Conservation (phyloP, 1,140 invertebrate genomes). For the Lasaia peninsularis region DNA sequence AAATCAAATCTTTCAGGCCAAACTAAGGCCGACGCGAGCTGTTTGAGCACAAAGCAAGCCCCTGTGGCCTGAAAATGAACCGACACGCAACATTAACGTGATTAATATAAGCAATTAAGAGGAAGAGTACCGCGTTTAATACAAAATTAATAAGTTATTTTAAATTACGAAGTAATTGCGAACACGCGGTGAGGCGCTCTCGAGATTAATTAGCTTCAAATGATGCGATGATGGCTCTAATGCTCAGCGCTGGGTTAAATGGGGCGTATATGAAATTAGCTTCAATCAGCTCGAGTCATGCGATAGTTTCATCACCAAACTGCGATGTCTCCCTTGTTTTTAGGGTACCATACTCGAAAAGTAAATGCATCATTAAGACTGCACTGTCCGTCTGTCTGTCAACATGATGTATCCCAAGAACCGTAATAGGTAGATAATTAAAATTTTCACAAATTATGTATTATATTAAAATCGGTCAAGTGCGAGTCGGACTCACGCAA, state of each 20-base stretch:
- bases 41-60: conserved; percentile 44
- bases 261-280: conserved; percentile 34
- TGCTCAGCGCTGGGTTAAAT: conserved; percentile 33
- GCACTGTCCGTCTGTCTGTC: no score
- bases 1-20: conserved; percentile 24
- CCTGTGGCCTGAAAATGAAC: conserved; percentile 68
- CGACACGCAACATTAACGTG: conserved; percentile 62
- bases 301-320: no score
- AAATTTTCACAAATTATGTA: no score
- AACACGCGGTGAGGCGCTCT: conserved; percentile 28
- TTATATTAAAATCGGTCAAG: no score
- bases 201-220: conserved; percentile 52
- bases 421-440: no score
- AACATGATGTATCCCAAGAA: no score
- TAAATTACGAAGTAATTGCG: conserved; percentile 67
- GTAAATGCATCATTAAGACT: no score
- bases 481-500: no score
- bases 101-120: conserved; percentile 66
- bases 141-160: conserved; percentile 71
- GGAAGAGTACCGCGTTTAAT: conserved; percentile 31
- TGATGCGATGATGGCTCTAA: conserved; percentile 34
- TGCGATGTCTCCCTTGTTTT: no score
- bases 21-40: conserved; percentile 19
- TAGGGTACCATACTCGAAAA: no score
- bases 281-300: conserved; percentile 4